Base-by-base conservation (phyloP, 2,113 vertebrate genomes). In the Myanophis thanlyinensis region DNA sequence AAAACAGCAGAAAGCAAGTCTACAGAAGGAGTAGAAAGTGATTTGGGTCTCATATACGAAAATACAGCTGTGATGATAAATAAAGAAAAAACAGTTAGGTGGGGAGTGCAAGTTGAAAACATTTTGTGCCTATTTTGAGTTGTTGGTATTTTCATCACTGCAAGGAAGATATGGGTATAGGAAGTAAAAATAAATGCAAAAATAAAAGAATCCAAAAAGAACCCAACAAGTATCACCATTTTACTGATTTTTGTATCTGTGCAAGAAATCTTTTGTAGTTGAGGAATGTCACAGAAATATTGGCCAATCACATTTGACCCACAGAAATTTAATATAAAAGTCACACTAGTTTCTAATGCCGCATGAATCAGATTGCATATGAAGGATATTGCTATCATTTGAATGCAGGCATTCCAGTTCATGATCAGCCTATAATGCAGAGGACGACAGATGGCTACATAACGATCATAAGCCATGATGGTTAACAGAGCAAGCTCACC, bases 201-300 rank as follows among this genome's bases (percentile, higher is more conserved):
- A n/a, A 30, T 46, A 92, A 88, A 73, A 2, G 59, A 52, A 3
- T 23, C 40, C 4, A 46, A 13, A 53, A 3, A 8, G n/a, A 88
- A 12, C 1, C 35, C 86, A 53, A 88, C 0, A 12, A 80, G 46
- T n/a, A 44, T 88, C 13, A 92, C 1, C 40, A 46, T 12, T 30
- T 88, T 8, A 12, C 46, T 80, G 4, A 30, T 1, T 48, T 52
- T 23, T 51, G 91, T 88, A 47, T 80, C 48, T 6, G 8, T 53
- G 91, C 91, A 92, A 53, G 91, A 88, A 46, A 92, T 53, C 87
- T 46, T 92, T 46, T 53, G 49, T 46, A 92, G 80, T 7, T 80
- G 91, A 23, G 86, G 86, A 4, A 92, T 51, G 22, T 92, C 91
- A 80, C 91, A 92, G 86, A 92, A 92, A 40, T 51, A 92, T 18